Evolutionary conservation across 2,113 vertebrate species (phyloP).

Genomic region (Cyanoramphus novaezelandiae): DNA sequence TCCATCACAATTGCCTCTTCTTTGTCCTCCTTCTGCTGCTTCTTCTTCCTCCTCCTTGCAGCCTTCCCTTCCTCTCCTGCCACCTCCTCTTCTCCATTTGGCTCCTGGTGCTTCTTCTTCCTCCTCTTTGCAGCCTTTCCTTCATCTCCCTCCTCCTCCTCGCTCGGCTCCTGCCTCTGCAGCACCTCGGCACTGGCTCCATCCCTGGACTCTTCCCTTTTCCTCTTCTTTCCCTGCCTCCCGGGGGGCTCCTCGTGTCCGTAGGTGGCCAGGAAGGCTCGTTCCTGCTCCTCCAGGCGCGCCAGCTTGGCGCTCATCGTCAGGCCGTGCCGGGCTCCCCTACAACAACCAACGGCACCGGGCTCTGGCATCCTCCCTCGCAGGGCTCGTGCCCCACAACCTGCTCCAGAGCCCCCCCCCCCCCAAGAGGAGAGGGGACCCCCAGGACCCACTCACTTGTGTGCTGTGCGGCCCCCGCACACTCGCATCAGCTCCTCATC

Average conservation of each 20-base stretch:
- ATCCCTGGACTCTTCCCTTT: neutral
- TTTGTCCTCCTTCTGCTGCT: neutral
- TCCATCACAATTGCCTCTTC: neutral
- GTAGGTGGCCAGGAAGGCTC: conserved; percentile 84
- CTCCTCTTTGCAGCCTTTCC: neutral
- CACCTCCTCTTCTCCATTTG: neutral
- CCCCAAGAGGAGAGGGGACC: neutral
- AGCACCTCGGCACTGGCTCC: neutral
- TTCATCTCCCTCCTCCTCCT: neutral
- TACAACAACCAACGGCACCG: neutral
- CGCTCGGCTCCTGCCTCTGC: neutral
- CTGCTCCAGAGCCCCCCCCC: neutral
- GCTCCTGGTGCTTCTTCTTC: neutral
- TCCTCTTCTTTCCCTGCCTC: neutral
- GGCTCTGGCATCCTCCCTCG: neutral
- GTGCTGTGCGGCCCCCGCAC: conserved; percentile 91
- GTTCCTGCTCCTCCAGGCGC: conserved; percentile 90
- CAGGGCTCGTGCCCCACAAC: neutral
- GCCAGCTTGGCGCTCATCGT: conserved; percentile 94
- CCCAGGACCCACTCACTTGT: conserved; percentile 82
- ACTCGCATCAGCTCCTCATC: conserved; percentile 84
- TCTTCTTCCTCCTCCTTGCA: neutral
- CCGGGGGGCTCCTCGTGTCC: neutral
- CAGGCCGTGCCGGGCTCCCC: conserved; percentile 88
- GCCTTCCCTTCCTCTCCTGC: neutral